A percentile compares a stretch with the other conserved stretches of the same genome.
phyloP scores from a whole-genome alignment of 2,888 invertebrate species.

The Branchinecta sandiegonensis region DNA sequence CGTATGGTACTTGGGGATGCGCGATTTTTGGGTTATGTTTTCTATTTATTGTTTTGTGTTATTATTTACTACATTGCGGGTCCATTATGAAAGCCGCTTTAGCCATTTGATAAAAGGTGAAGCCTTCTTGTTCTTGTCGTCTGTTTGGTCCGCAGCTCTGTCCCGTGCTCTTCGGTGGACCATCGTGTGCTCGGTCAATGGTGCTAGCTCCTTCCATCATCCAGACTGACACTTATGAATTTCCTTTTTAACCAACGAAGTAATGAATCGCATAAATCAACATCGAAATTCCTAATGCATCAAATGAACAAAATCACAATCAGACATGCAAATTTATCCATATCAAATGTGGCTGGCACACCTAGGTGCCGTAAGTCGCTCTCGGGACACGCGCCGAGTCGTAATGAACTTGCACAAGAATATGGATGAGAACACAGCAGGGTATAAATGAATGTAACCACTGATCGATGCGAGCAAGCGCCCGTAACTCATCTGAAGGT shows the following conservation, averaged over 20 bases:
- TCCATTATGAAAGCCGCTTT: too few relatives aligned
- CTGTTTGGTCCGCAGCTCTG: too few relatives aligned
- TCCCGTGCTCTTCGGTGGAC: too few relatives aligned
- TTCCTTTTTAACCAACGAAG: constrained; percentile 11
- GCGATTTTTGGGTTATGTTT: too few relatives aligned
- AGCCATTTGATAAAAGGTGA: too few relatives aligned
- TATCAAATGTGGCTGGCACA: constrained; percentile 11
- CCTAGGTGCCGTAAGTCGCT: neutral
- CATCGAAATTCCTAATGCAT: constrained; percentile 16
- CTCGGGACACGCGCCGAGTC: constrained; percentile 5
- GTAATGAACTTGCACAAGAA: constrained; percentile 12
- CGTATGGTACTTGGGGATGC: too few relatives aligned
- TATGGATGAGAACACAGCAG: constrained; percentile 14
- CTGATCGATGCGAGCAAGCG: constrained; percentile 9
- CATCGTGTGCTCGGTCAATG: too few relatives aligned
- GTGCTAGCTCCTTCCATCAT: neutral
- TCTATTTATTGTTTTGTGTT: too few relatives aligned
- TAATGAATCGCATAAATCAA: constrained; percentile 16
- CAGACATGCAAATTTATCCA: constrained; percentile 16
- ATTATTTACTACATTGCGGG: too few relatives aligned
- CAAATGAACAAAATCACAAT: constrained; percentile 16
- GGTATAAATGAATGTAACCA: constrained; percentile 14
- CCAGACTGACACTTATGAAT: constrained; percentile 8
- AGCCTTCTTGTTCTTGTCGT: too few relatives aligned
- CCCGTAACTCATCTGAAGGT: neutral